Percentiles rank a stretch among this genome's conserved stretches.
These are phyloP conservation scores for Myiopsitta monachus DNA, from an alignment of 2,113 vertebrate species.

Conservation along the genomic window DNA sequence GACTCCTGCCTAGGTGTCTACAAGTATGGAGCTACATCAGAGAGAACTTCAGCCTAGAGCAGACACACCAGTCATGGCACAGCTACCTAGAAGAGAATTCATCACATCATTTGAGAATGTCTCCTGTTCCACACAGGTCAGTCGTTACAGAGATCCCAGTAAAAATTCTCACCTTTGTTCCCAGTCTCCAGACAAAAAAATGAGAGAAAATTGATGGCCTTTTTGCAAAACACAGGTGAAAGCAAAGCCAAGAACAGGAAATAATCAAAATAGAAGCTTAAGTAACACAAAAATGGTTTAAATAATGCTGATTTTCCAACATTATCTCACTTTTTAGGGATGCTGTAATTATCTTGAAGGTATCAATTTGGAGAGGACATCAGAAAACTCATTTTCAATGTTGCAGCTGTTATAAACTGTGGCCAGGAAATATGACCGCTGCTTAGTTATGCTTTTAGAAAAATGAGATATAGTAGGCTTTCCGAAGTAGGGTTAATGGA, in stretches of 20 bases:
- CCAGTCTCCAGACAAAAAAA: background rate
- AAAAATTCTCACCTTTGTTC: background rate
- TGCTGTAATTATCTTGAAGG: background rate
- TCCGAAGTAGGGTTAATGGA: background rate
- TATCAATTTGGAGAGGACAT: background rate
- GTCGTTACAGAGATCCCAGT: background rate
- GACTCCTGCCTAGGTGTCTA: rapidly evolving
- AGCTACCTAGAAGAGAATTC: background rate
- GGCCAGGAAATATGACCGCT: background rate
- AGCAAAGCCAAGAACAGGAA: background rate
- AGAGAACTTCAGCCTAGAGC: background rate
- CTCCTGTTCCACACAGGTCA: background rate
- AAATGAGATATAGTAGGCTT: background rate
- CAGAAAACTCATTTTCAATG: background rate
- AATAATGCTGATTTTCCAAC: background rate
- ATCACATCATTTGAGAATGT: background rate
- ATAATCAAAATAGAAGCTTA: background rate
- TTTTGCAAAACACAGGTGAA: background rate
- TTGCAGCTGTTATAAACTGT: background rate
- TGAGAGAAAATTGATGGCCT: background rate
- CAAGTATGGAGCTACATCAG: background rate
- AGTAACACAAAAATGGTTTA: background rate
- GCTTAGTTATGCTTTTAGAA: background rate
- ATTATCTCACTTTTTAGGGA: background rate
- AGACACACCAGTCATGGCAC: background rate